A percentile compares a stretch with the other conserved stretches of the same genome.
Conservation (phyloP, 2,797 vertebrate genomes). For the Smutsia temminckii region DNA sequence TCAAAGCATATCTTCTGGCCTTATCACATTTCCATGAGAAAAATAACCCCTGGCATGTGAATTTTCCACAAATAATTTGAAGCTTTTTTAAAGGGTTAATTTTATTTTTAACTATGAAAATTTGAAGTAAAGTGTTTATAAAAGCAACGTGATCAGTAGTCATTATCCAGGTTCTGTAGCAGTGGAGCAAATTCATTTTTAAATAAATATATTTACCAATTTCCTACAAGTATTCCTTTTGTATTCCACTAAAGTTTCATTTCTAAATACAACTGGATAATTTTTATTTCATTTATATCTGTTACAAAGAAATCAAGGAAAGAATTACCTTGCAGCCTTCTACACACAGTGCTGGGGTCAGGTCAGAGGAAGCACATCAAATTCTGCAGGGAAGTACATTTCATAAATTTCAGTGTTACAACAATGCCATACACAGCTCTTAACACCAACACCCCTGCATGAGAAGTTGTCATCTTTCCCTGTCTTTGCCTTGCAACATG, state of each 20-base stretch:
- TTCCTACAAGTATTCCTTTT: slow-evolving; percentile 63
- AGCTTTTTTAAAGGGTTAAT: slow-evolving; percentile 61
- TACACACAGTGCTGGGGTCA: slow-evolving; percentile 69
- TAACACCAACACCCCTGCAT: neutral
- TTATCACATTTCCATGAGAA: slow-evolving; percentile 78
- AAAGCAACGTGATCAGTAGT: neutral
- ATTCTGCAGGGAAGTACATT: slow-evolving; percentile 58
- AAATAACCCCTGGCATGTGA: slow-evolving; percentile 70
- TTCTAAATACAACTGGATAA: slow-evolving; percentile 73
- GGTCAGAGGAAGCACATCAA: slow-evolving; percentile 80
- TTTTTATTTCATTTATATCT: slow-evolving; percentile 79
- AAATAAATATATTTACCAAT: neutral
- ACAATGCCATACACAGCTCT: slow-evolving; percentile 67
- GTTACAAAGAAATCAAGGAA: slow-evolving; percentile 78
- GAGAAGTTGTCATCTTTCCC: slow-evolving; percentile 50
- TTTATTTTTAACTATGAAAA: slow-evolving; percentile 66
- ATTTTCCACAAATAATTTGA: slow-evolving; percentile 70
- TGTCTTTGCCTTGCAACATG: slow-evolving; percentile 48
- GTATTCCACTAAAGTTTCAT: slow-evolving; percentile 58
- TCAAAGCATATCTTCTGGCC: slow-evolving; percentile 78
- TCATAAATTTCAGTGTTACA: slow-evolving; percentile 76
- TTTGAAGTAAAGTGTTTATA: slow-evolving; percentile 51
- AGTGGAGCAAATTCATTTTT: slow-evolving; percentile 39
- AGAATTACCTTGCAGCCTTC: slow-evolving; percentile 76
- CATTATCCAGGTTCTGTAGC: neutral